Evolutionary conservation across 2,797 vertebrate genomes (phyloP).

Genomic region (Sebastiscus albofasciatus): DNA sequence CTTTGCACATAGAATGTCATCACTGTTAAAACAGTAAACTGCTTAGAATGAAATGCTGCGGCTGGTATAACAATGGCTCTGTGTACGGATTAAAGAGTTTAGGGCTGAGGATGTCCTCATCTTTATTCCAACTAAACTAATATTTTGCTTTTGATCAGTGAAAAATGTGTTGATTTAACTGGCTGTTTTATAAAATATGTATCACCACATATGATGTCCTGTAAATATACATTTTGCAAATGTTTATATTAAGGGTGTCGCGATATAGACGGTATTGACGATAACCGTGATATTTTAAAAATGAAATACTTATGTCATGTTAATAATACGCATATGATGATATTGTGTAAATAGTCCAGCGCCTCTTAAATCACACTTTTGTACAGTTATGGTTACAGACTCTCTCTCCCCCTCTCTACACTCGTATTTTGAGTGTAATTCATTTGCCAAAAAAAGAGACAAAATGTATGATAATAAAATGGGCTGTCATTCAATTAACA

Average conservation of each 20-base stretch:
- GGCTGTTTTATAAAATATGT: neutral
- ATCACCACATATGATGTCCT: neutral
- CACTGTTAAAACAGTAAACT: conserved; percentile 15
- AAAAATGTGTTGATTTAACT: conserved; percentile 1
- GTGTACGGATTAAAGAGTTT: conserved; percentile 5
- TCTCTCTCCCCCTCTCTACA: no score
- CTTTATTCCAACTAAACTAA: neutral
- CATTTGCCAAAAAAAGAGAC: no score
- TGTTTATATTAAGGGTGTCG: neutral
- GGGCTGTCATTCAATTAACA: no score
- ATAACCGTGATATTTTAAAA: no score
- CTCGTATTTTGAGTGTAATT: no score
- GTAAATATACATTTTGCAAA: neutral
- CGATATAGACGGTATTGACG: no score
- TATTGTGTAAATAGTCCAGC: no score
- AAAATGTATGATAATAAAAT: no score
- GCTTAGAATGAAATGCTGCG: neutral
- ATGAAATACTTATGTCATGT: no score
- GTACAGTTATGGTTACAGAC: no score
- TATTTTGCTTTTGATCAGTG: neutral
- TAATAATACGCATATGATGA: no score
- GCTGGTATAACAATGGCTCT: conserved; percentile 9
- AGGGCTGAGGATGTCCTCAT: neutral
- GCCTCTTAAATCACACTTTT: no score
- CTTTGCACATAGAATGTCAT: conserved; percentile 19